Evolutionary conservation across 37 sponge, comb jelly and placozoan species (phyloP).

Genomic region (Agelas oroides): DNA sequence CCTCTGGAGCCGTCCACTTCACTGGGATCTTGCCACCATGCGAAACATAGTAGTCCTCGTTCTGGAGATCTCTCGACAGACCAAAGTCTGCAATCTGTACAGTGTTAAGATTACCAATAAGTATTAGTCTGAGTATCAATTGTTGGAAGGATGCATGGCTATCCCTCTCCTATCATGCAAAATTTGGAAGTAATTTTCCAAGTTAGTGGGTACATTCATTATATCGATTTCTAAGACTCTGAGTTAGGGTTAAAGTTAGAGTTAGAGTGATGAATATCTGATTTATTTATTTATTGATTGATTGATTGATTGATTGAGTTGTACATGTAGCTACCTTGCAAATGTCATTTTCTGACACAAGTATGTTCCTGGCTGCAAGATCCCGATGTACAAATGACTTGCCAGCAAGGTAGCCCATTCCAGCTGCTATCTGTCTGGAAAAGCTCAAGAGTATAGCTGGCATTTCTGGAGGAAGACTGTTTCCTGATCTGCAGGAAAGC

Average conservation of each 20-base stretch:
- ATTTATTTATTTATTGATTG: too few relatives aligned
- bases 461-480: not conserved
- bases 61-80: constrained; percentile 1
- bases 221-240: too few relatives aligned
- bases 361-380: constrained; percentile 46
- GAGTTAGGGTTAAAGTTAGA: too few relatives aligned
- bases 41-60: not conserved
- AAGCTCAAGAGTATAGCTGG: constrained; percentile 24
- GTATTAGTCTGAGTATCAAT: too few relatives aligned
- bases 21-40: constrained; percentile 10
- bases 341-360: constrained; percentile 14
- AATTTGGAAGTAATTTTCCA: too few relatives aligned
- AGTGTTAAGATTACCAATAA: too few relatives aligned
- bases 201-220: too few relatives aligned
- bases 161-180: too few relatives aligned
- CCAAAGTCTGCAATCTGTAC: constrained; percentile 15
- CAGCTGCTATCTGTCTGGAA: constrained; percentile 32
- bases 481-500: too few relatives aligned
- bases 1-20: constrained; percentile 18
- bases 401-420: constrained; percentile 19
- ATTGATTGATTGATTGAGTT: too few relatives aligned
- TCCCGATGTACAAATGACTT: constrained; percentile 9
- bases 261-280: too few relatives aligned
- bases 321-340: constrained; percentile 50
- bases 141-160: too few relatives aligned